These are phyloP conservation scores for Catharus bicknelli DNA, from an alignment of 2,113 vertebrate species.

Conservation along the genomic window DNA sequence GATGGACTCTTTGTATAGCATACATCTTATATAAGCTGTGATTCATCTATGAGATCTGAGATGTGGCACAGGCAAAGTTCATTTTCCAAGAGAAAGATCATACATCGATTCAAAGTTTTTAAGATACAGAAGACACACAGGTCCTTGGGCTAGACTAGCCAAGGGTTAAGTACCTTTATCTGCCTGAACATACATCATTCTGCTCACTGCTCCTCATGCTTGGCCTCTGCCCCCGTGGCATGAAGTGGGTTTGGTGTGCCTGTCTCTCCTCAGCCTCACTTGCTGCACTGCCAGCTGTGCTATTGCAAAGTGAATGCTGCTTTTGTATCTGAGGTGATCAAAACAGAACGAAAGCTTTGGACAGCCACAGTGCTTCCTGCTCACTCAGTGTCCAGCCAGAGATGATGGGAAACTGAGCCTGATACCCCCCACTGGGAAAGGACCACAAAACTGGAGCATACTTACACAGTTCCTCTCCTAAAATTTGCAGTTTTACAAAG, in stretches of 20 bases:
- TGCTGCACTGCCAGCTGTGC: background rate
- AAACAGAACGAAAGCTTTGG: background rate
- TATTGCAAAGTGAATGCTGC: background rate
- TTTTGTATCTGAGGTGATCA: background rate
- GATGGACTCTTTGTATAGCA: background rate
- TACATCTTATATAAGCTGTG: background rate
- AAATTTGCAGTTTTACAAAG: background rate
- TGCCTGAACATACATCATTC: background rate
- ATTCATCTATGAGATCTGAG: background rate
- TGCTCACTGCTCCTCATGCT: background rate
- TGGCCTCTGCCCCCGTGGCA: background rate
- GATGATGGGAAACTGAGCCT: background rate
- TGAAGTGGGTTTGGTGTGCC: background rate
- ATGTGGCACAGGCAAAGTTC: background rate
- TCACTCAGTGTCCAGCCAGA: background rate
- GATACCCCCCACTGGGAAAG: background rate
- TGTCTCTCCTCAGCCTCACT: slow-evolving; percentile 12
- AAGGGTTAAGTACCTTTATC: background rate
- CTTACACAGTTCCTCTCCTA: background rate
- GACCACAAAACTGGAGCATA: background rate
- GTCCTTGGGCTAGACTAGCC: background rate
- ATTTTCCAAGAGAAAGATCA: background rate
- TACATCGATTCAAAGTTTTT: background rate
- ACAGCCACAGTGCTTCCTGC: background rate
- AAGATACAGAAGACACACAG: background rate